Conservation (phyloP, 2,113 vertebrate genomes). For the Ailuropoda melanoleuca region DNA sequence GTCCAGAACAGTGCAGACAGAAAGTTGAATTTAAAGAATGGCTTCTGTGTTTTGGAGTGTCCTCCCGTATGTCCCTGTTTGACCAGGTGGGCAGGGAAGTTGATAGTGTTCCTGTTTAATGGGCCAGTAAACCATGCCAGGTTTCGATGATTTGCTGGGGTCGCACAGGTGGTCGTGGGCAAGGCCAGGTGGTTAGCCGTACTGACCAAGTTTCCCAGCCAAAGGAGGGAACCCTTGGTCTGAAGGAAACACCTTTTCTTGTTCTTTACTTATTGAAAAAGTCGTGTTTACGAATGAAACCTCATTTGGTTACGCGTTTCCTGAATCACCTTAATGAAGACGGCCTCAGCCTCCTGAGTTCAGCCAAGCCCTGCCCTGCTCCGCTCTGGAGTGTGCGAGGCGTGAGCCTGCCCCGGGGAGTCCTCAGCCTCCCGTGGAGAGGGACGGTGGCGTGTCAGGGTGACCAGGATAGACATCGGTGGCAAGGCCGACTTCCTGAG, state of each 20-base stretch:
- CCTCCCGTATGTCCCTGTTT: not conserved
- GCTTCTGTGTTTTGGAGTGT: not conserved
- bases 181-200: not conserved
- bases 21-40: not conserved
- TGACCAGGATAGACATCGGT: fast-evolving
- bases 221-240: not conserved
- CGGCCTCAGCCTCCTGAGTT: too few relatives aligned
- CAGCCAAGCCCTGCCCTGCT: not conserved
- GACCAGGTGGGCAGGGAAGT: not conserved
- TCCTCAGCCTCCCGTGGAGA: not conserved
- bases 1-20: not conserved
- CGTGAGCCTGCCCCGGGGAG: fast-evolving
- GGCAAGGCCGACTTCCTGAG: not conserved
- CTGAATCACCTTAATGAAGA: not conserved
- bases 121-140: not conserved
- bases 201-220: too few relatives aligned
- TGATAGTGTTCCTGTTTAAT: not conserved
- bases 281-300: not conserved
- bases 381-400: not conserved
- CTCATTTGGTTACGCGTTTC: not conserved
- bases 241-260: not conserved
- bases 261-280: too few relatives aligned
- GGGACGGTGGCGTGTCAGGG: fast-evolving
- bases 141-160: not conserved
- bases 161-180: not conserved